A percentile compares a stretch with the other conserved stretches of the same genome.
These are phyloP conservation scores for Odobenus rosmarus DNA, from an alignment of 2,113 vertebrate genomes.

Conservation along the genomic window DNA sequence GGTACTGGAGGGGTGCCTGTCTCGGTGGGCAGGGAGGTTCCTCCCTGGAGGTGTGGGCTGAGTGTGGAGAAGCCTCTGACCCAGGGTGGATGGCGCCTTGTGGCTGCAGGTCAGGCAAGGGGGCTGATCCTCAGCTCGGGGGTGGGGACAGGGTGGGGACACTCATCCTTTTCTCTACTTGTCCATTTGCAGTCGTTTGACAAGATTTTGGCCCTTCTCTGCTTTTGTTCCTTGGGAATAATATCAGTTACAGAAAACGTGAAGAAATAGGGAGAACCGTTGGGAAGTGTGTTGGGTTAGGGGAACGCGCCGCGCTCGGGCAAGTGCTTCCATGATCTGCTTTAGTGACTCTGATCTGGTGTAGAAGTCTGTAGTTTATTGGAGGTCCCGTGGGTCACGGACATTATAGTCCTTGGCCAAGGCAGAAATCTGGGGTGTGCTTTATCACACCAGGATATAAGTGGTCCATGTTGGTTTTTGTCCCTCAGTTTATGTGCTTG, in stretches of 20 bases:
- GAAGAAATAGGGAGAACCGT: neutral
- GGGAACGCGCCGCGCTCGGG: rapidly evolving
- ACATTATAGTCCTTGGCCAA: neutral
- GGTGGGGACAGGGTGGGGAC: rapidly evolving
- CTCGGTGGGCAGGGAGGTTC: neutral
- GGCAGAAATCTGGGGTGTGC: neutral
- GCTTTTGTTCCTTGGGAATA: neutral
- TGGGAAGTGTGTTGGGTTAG: neutral
- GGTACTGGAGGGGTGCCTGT: slow-evolving; percentile 81
- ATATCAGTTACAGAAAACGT: neutral
- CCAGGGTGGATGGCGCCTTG: rapidly evolving
- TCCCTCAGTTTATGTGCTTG: neutral
- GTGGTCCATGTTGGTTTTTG: neutral
- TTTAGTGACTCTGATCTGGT: neutral
- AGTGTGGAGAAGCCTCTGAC: neutral
- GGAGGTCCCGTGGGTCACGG: neutral
- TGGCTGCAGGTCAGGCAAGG: too few species aligned
- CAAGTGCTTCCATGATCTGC: neutral
- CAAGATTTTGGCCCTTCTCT: neutral
- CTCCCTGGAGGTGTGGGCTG: neutral
- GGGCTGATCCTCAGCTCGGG: neutral
- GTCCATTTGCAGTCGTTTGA: rapidly evolving
- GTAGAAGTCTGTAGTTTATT: neutral
- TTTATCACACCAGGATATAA: neutral
- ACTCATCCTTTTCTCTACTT: neutral